Evolutionary conservation across 1,140 invertebrate genomes (phyloP).

Genomic region (Aporrectodea caliginosa): DNA sequence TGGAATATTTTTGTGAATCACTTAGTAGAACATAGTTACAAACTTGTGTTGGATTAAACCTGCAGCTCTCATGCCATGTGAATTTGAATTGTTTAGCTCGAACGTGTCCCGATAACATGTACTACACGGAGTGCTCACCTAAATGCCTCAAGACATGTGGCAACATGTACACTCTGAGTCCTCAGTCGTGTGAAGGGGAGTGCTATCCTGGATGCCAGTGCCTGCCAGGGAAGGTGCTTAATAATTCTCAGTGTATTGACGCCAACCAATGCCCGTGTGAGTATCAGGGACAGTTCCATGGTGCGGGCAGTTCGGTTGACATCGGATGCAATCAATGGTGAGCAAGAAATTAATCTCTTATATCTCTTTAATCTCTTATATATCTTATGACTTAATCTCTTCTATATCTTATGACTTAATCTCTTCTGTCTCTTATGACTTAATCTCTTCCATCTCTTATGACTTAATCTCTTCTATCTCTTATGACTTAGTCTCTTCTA

Average conservation of each 20-base stretch:
- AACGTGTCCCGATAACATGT: slow-evolving; percentile 19
- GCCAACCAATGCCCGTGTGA: slow-evolving; percentile 37
- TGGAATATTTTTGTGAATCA: too few species aligned
- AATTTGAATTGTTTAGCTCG: slow-evolving; percentile 20
- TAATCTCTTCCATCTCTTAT: too few species aligned
- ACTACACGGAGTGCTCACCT: slow-evolving; percentile 26
- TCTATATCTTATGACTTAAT: too few species aligned
- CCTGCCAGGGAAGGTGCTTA: slow-evolving; percentile 20
- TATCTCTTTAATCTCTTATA: too few species aligned
- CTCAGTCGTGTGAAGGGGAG: slow-evolving; percentile 18
- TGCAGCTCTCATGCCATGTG: too few species aligned
- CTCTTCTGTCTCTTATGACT: too few species aligned
- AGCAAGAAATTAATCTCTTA: too few species aligned
- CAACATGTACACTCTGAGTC: slow-evolving; percentile 16
- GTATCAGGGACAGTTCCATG: slow-evolving; percentile 33
- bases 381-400: too few species aligned
- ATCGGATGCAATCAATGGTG: slow-evolving; percentile 40
- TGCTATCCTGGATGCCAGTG: slow-evolving; percentile 29
- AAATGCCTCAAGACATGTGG: slow-evolving; percentile 26
- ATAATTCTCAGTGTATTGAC: slow-evolving; percentile 34
- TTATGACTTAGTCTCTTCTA: too few species aligned
- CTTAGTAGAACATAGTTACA: too few species aligned
- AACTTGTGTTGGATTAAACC: too few species aligned
- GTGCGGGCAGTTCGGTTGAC: slow-evolving; percentile 20
- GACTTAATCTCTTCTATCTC: too few species aligned